Evolutionary conservation across 2,888 invertebrate genomes (phyloP).

Genomic region (Tricholauxania praeusta): DNA sequence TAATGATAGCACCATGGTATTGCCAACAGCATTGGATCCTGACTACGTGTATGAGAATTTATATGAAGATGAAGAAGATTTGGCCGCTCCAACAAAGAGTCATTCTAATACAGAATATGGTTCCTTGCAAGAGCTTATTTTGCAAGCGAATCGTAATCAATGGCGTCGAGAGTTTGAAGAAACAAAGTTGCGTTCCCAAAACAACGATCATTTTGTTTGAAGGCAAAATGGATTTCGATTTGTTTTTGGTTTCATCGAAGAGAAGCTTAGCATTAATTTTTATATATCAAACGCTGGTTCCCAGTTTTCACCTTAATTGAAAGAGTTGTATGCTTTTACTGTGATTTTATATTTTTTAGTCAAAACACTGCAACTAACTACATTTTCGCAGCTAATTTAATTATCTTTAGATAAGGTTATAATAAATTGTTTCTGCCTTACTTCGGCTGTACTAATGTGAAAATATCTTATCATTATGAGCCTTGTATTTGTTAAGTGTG

Average conservation of each 20-base stretch:
- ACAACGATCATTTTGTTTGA: constrained; percentile 24
- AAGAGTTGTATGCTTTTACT: background rate
- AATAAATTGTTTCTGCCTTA: too few relatives aligned
- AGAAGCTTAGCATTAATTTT: background rate
- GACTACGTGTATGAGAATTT: constrained; percentile 59
- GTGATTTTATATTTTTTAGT: background rate
- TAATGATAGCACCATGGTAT: constrained; percentile 29
- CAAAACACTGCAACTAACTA: too few relatives aligned
- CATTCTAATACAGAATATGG: constrained; percentile 55
- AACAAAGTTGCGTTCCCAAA: constrained; percentile 15
- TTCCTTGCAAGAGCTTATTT: constrained; percentile 59
- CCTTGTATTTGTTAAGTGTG: too few relatives aligned
- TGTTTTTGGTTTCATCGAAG: background rate
- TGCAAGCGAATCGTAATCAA: constrained; percentile 56
- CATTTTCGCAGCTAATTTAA: too few relatives aligned
- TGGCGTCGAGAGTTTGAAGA: constrained; percentile 43
- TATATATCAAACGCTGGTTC: background rate
- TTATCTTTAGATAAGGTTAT: too few relatives aligned
- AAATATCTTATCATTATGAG: too few relatives aligned
- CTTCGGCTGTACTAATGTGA: too few relatives aligned
- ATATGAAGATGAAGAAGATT: constrained; percentile 59
- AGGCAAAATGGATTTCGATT: background rate
- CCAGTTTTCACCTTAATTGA: background rate
- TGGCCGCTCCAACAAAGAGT: constrained; percentile 51
- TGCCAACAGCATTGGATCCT: constrained; percentile 44